Percentiles rank a stretch among this genome's conserved stretches.
Evolutionary conservation across 1,140 invertebrate genomes (phyloP).

Genomic region (Leguminivora glycinivorella): DNA sequence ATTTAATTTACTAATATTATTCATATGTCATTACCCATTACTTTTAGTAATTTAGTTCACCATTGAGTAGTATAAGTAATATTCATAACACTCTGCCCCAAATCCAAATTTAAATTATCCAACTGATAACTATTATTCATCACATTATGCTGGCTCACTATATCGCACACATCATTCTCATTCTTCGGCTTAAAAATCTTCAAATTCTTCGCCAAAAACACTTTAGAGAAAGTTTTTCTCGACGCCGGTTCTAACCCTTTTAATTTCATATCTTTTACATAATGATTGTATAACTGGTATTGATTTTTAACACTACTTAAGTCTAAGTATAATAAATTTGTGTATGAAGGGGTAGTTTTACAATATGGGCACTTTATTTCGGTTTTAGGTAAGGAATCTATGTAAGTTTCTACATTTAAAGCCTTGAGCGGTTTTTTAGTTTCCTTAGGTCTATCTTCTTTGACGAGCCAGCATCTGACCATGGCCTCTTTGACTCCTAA

Average conservation of each 20-base stretch:
- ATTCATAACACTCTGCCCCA: constrained; percentile 31
- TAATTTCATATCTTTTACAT: constrained; percentile 44
- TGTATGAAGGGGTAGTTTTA: constrained; percentile 31
- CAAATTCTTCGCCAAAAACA: constrained; percentile 44
- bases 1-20: no score
- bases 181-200: constrained; percentile 55
- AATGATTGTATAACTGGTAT: constrained; percentile 49
- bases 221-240: constrained; percentile 53
- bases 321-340: constrained; percentile 44
- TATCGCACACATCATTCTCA: constrained; percentile 50
- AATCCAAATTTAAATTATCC: constrained; percentile 30
- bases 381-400: constrained; percentile 45
- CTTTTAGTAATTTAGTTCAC: constrained; percentile 29
- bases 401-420: constrained; percentile 44
- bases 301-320: constrained; percentile 47
- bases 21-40: no score
- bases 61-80: constrained; percentile 39
- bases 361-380: constrained; percentile 50
- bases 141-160: constrained; percentile 49
- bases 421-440: constrained; percentile 45
- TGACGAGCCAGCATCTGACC: constrained; percentile 48
- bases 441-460: constrained; percentile 33
- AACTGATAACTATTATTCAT: constrained; percentile 23
- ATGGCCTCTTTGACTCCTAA: constrained; percentile 58
- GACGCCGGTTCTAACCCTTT: constrained; percentile 43